Conservation (phyloP, 2,797 vertebrate genomes). For the Myoxocephalus aenaeus region DNA sequence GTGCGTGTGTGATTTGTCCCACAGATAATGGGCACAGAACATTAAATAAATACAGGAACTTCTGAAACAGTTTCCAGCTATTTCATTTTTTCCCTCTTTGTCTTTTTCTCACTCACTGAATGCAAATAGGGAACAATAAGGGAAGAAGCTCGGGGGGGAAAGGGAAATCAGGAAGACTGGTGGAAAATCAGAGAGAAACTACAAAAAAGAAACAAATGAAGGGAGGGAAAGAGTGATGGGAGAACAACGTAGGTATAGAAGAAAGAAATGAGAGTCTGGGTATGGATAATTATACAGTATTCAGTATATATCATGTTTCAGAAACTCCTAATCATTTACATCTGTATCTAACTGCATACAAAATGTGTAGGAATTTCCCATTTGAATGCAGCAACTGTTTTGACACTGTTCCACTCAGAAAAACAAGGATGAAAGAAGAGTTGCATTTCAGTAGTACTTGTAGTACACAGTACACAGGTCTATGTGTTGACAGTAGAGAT, state of each 20-base stretch:
- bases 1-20: neutral
- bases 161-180: neutral
- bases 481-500: neutral
- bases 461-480: neutral
- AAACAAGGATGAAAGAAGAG: neutral
- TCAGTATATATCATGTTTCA: neutral
- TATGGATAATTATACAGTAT: neutral
- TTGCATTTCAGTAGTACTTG: neutral
- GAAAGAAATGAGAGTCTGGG: neutral
- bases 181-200: neutral
- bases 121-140: neutral
- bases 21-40: neutral
- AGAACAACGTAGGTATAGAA: neutral
- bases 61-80: neutral
- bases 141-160: neutral
- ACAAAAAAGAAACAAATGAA: neutral
- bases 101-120: neutral
- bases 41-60: neutral
- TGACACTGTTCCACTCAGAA: neutral
- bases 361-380: neutral
- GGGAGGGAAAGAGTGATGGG: neutral
- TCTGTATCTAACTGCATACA: neutral
- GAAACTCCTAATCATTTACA: neutral
- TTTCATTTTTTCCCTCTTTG: neutral
- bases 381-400: neutral